Base-by-base conservation (phyloP, 2,797 vertebrate genomes). In the Tinamus major region DNA sequence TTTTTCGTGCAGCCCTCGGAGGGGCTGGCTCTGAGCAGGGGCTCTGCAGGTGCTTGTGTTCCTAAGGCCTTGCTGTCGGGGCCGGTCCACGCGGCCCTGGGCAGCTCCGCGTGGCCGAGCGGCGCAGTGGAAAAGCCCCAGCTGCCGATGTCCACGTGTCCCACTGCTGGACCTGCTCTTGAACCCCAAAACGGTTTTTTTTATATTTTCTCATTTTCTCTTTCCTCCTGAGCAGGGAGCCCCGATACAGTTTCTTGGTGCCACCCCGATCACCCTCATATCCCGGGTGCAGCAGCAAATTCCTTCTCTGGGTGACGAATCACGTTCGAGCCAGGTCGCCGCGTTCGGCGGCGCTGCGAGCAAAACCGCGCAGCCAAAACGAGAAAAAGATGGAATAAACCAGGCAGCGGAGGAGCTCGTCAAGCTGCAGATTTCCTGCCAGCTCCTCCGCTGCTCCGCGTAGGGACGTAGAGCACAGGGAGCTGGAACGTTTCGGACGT, bases 351-450 rank as follows among this genome's bases (percentile, higher is more conserved):
- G 35, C 2, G 0, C 77, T 1, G 7, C 61, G 4, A 65, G 70
- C 67, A 37, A 29, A 89, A 69, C 59, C n/a, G 67, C 14, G 1
- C 62, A 18, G 35, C 79, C 31, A 62, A 27, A 23, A 8, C 9
- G 13, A 31, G 27, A 46, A 8, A 37, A 23, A 29, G 10, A 6
- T 23, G 12, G 12, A 49, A 49, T 7, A 35, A 48, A 9, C 55
- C 10, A 17, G 79, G 92, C 24, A 33, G 72, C 79, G 92, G 92
- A 88, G 80, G 70, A 94, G 84, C 78, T 27, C 61, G 33, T 65
- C 92, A 88, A 91, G 92, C 95, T 94, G 74, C 3, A 93, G 76
- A 92, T 89, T 96, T 91, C 89, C 80, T 96, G 86, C 68, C 48
- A 53, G 76, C 76, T 55, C 3, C 93, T 95, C 93, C 68, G 71